Evolutionary conservation across 2,888 invertebrate species (phyloP).

Genomic region (Drosophila limbata): DNA sequence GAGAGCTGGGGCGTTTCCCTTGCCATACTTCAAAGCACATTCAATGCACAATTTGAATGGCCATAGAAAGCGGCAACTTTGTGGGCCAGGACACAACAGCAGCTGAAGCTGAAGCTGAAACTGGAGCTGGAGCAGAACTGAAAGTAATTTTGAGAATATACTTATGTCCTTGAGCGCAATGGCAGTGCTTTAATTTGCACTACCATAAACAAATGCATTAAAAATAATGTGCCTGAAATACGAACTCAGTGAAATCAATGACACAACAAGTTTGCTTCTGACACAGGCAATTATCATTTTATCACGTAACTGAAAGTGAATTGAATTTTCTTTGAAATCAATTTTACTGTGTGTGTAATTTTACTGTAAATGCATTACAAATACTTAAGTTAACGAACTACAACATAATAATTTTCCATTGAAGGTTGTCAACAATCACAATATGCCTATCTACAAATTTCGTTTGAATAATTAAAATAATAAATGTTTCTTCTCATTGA

Average conservation of each 20-base stretch:
- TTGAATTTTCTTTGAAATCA: background rate
- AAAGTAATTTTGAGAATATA: constrained; percentile 26
- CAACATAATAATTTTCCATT: background rate
- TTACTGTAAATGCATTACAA: constrained; percentile 1
- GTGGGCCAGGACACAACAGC: constrained; percentile 5
- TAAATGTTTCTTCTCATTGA: constrained; percentile 11
- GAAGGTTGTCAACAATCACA: background rate
- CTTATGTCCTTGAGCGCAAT: constrained; percentile 22
- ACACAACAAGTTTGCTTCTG: constrained; percentile 4
- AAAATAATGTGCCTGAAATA: constrained; percentile 27
- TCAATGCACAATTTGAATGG: constrained; percentile 64
- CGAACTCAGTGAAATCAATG: constrained; percentile 7
- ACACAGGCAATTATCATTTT: constrained; percentile 1
- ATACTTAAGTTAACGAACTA: background rate
- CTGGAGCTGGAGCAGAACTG: background rate
- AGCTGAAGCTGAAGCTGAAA: background rate
- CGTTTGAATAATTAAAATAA: constrained; percentile 29
- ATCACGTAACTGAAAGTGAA: background rate
- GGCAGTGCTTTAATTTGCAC: constrained; percentile 33
- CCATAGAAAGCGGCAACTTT: constrained; percentile 41
- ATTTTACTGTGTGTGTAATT: background rate
- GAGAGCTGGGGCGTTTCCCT: constrained; percentile 10
- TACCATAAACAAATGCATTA: constrained; percentile 51
- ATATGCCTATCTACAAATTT: background rate
- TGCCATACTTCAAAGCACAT: constrained; percentile 45